Base-by-base conservation (phyloP, 2,797 vertebrate genomes). In the Gymnoscopelus microlampas region DNA sequence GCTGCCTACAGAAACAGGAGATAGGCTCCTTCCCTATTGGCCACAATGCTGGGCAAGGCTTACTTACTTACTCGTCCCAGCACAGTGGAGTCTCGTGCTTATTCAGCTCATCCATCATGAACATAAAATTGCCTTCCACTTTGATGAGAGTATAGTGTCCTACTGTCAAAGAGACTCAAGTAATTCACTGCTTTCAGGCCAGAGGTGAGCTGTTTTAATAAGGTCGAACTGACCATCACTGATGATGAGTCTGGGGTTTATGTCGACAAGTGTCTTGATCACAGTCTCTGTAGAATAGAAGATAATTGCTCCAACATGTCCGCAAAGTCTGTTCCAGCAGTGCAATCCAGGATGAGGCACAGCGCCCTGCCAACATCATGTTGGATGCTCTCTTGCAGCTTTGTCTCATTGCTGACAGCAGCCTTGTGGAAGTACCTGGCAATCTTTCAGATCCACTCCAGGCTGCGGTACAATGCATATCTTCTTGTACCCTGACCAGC, bases 91-190 rank as follows among this genome's bases (percentile, higher is more conserved):
- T 63, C 6, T 63, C 48, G 15, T 51, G 23, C 47, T 53, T 63
- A 29, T 32, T 51, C 61, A 63, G 61, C 61, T 63, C 47, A 63
- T 63, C 61, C 61, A 53, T 63, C 61, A 63, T 63, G 48, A 50
- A 63, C 19, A 63, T 63, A 32, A 51, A 53, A 51, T 32, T 63
- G 10, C 60, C 44, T 19, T 63, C 47, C n/a, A 48, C 62, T 53
- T 53, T 63, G 23, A 63, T 29, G 49, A 63, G 62, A 63, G 62
- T 35, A 32, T 35, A 32, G 49, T 53, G 62, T 53, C 62, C 29
- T 12, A 13, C 62, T 63, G 48, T 14, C 62, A 63, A 53, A 63
- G 23, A 26, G 62, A 53, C 13, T 53, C 48, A 13, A 29, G 14
- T 32, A 49, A 48, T 26, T 63, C 62, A 29, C 62, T 32, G 62